Percentiles rank a stretch among this genome's conserved stretches.
Evolutionary conservation across 2,113 vertebrate genomes (phyloP).

Genomic region (human (Homo sapiens)): GRCh38 chr12:91670501-91671000

Average conservation of each 20-base stretch:
- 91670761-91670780: background rate
- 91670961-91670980: background rate
- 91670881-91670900: background rate
- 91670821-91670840: constrained; percentile 2
- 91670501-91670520: background rate
- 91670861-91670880: background rate
- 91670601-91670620: background rate
- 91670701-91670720: background rate
- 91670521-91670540: background rate
- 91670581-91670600: background rate
- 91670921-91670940: background rate
- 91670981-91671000: background rate
- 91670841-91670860: constrained; percentile 3
- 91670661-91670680: background rate
- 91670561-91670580: background rate
- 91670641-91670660: background rate
- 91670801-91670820: background rate
- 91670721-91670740: constrained; percentile 9
- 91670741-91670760: background rate
- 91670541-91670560: background rate
- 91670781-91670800: background rate
- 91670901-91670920: background rate
- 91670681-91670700: background rate
- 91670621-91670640: background rate
- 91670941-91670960: background rate